Evolutionary conservation across 2,797 vertebrate genomes (phyloP), one percentile per base, ranked within the genome.

Genomic region (Brotula barbata): DNA sequence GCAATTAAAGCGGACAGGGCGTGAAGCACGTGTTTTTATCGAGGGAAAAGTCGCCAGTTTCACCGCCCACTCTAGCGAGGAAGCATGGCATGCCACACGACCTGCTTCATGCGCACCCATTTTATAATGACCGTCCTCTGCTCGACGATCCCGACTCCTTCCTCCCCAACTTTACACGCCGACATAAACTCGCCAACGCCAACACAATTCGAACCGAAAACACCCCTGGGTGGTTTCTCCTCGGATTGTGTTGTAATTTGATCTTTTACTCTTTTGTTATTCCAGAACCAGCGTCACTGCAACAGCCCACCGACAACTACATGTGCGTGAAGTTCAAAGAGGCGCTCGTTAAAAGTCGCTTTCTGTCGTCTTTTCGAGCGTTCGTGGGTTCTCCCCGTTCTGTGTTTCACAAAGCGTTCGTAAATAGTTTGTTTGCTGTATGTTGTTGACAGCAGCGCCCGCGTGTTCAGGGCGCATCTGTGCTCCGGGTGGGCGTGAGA

Each of bases 41-140:
- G 83, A 88, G 46, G 52, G 51, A 78, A 85, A 85, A 82, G 76
- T 84, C 77, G 77, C 80, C 73, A 59, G 70, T 68, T 85, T 85
- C 85, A 66, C 86, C 90, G 88, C 90, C 90, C 90, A 90, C 90
- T 85, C 73, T 72, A 41, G 74, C 76, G 72, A 88, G 89, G 87
- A 85, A 89, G 90, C 87, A 89, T 88, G 87, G 89, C 89, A 85
- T 36, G 81, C 78, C 85, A 86, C 85, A 86, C 83, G 75, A 87
- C 83, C 85, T 84, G 86, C 85, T 88, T 86, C 84, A 68, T 86
- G 85, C 88, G 89, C 90, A 88, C 89, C 89, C 89, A 90, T 88
- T 85, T 90, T 90, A 85, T 77, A 63, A 84, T 21, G 77, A 73
- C 80, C 70, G 84, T 72, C 81, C 78, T 76, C 73, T 58, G 47